Percentiles rank a stretch among this genome's conserved stretches.
Conservation (phyloP, 2,888 invertebrate genomes). For the Acrobeloides nanus region DNA sequence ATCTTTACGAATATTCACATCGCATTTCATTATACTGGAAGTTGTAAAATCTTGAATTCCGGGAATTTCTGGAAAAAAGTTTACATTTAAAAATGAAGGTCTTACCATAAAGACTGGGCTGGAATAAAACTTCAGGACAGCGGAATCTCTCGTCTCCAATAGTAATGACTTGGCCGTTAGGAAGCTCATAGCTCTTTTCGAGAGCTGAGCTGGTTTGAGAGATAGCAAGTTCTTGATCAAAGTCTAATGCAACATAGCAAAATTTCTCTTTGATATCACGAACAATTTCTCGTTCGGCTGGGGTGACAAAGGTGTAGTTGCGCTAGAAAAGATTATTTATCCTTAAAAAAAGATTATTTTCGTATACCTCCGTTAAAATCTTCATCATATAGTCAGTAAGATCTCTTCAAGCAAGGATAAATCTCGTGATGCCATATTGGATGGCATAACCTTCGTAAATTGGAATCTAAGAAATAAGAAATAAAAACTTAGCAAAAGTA, state of each 20-base stretch:
- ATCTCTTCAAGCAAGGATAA: constrained; percentile 59
- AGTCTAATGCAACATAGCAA: constrained; percentile 95
- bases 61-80: constrained; percentile 59
- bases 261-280: constrained; percentile 85
- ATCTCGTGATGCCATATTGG: constrained; percentile 58
- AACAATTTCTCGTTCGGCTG: constrained; percentile 71
- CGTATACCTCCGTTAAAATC: constrained; percentile 63
- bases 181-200: constrained; percentile 82
- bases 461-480: too few relatives aligned
- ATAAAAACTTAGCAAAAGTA: too few relatives aligned
- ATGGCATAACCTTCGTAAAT: too few relatives aligned
- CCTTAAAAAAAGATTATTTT: too few relatives aligned
- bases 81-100: too few relatives aligned
- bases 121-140: constrained; percentile 80
- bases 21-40: constrained; percentile 90
- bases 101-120: constrained; percentile 74
- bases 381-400: constrained; percentile 62
- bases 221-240: constrained; percentile 90
- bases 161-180: constrained; percentile 69
- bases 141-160: constrained; percentile 67
- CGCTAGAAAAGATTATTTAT: constrained; percentile 60
- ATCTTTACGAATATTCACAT: constrained; percentile 68
- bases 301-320: constrained; percentile 56
- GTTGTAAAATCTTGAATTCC: constrained; percentile 61
- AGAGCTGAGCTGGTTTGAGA: constrained; percentile 80